These are phyloP conservation scores for Agriopis leucophaearia DNA, from an alignment of 2,888 invertebrate species.

Conservation along the genomic window DNA sequence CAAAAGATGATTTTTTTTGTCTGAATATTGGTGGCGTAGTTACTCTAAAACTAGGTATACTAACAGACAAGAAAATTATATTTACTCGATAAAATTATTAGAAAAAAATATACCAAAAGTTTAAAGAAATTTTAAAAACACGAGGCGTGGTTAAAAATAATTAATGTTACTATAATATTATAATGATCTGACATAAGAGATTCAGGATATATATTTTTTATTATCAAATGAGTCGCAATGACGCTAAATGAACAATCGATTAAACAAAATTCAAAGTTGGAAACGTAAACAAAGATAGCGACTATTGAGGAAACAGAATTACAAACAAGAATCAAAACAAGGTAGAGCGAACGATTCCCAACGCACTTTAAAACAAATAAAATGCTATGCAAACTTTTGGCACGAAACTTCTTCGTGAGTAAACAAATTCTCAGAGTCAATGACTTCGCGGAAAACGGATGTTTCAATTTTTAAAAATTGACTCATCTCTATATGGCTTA, in stretches of 20 bases:
- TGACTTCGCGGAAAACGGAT: conserved; percentile 65
- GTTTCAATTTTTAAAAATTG: conserved; percentile 18
- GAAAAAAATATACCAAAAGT: background rate
- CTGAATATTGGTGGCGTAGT: too few relatives aligned
- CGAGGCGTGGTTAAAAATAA: background rate
- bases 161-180: background rate
- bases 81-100: too few relatives aligned
- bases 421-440: conserved; percentile 77
- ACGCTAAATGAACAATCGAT: conserved; percentile 36
- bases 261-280: conserved; percentile 35
- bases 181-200: conserved; percentile 11
- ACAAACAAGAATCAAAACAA: conserved; percentile 71
- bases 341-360: conserved; percentile 44
- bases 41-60: too few relatives aligned
- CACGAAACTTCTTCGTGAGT: conserved; percentile 68
- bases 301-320: conserved; percentile 62
- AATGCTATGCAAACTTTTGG: conserved; percentile 69
- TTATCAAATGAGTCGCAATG: conserved; percentile 24
- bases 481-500: conserved; percentile 3
- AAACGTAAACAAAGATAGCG: conserved; percentile 56
- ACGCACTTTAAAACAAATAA: conserved; percentile 51
- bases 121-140: background rate
- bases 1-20: too few relatives aligned
- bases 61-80: too few relatives aligned
- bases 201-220: conserved; percentile 3